phyloP scores from a whole-genome alignment of 2,888 invertebrate genomes.

The Diabrotica balteata region DNA sequence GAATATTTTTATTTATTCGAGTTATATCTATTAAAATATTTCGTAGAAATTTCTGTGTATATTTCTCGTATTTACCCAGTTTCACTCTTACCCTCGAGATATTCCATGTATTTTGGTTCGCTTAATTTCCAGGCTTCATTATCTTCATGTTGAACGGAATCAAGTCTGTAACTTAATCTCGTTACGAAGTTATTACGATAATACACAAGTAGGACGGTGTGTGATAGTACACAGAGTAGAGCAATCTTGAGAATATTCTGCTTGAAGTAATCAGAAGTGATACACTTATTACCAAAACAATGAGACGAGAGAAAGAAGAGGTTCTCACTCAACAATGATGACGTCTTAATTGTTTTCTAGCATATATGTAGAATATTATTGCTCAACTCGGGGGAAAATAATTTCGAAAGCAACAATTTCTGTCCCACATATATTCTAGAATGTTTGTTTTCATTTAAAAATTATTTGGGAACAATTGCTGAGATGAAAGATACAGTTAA shows the following conservation, averaged over 20 bases:
- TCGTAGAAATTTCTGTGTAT: too few relatives aligned
- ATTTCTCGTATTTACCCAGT: too few relatives aligned
- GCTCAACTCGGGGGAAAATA: too few relatives aligned
- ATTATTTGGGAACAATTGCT: too few relatives aligned
- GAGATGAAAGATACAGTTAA: too few relatives aligned
- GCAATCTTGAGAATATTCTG: conserved; percentile 1
- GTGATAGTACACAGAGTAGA: neutral
- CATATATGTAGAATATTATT: neutral
- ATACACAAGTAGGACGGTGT: neutral
- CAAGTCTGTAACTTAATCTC: neutral
- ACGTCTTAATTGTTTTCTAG: neutral
- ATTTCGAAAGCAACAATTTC: too few relatives aligned
- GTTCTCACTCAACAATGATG: neutral
- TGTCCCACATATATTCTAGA: too few relatives aligned
- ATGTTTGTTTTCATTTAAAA: too few relatives aligned
- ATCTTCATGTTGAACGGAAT: conserved; percentile 1
- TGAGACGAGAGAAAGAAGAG: neutral
- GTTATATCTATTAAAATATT: too few relatives aligned
- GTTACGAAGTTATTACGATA: conserved; percentile 1
- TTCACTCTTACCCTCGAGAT: neutral
- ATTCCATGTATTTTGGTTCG: neutral
- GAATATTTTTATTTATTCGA: too few relatives aligned
- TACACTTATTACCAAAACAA: conserved; percentile 1
- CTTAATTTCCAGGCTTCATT: neutral
- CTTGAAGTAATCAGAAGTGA: neutral